Evolutionary conservation across 2,888 invertebrate species (phyloP), one percentile per base, ranked within the genome.

Genomic region (Aspidiotus destructor): DNA sequence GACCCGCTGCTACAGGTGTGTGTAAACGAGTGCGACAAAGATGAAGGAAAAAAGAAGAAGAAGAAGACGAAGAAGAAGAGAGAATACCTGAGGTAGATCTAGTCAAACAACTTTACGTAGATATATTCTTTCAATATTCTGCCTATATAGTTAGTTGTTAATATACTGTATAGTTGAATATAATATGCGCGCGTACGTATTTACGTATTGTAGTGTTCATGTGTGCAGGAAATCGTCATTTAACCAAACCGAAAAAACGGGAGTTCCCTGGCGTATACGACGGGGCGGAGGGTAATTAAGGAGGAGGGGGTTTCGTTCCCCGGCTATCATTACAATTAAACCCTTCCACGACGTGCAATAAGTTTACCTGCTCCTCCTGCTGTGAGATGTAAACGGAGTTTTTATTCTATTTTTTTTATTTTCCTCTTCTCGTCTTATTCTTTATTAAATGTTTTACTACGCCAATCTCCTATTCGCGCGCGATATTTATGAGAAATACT

Each of bases 1-100:
- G 65, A 65, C 65, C 65, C 57, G 65, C 48, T 65, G 65, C 65
- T 65, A 58, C 65, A 65, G 65, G 65, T 65, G 65, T 65, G 65
- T 65, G 28, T 28, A 28, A 28, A 65, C 57, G 41, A 57, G 65
- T 65, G 65, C 65, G 65, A 65, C 65, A 65, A 65, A 65, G 65
- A 65, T 48, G 65, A 65, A 57, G 16, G 16, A 10, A 58, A 28
- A 40, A 44, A 48, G 62, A 16, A 15, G 55, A 44, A 58, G 16
- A 10, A 58, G 13, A 40, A 65, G 65, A 65, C 28, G 62, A 16
- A 15, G 55, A 44, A 58, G 16, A 10, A 58, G 13, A 40, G 42
- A 48, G 62, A 16, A 15, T 41, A 44, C 58, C 65, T 28, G 17
- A 58, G 42, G 58, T 13, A 48, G 42, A 65, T 65, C 65, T 58